Conservation (phyloP, 2,888 invertebrate species). For the Leptura quadrifasciata region DNA sequence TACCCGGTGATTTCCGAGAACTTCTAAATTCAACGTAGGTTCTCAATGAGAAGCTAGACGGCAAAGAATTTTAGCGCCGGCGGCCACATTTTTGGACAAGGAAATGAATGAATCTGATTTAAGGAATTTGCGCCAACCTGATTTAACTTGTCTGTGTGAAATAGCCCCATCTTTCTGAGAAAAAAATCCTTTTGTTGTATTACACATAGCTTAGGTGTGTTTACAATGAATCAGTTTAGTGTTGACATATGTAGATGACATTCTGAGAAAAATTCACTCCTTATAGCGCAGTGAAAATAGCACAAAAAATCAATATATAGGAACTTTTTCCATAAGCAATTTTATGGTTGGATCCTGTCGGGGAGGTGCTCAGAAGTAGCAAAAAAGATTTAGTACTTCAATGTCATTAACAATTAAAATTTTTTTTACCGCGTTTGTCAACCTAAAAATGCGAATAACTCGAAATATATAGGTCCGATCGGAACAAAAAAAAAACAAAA, state of each 20-base stretch:
- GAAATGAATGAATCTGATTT: constrained; percentile 53
- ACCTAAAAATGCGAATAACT: no score
- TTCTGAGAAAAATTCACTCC: no score
- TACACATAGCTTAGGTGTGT: constrained; percentile 14
- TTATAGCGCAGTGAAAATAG: no score
- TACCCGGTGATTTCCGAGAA: constrained; percentile 49
- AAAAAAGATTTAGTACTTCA: no score
- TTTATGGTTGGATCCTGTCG: no score
- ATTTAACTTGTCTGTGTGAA: constrained; percentile 33
- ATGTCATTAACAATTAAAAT: no score
- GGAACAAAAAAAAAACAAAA: no score
- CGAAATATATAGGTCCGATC: no score
- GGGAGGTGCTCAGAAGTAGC: no score
- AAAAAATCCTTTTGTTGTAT: constrained; percentile 8
- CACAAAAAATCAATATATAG: no score
- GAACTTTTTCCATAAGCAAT: no score
- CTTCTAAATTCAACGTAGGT: constrained; percentile 46
- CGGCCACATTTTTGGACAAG: constrained; percentile 56
- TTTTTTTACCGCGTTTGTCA: no score
- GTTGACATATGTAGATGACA: not conserved
- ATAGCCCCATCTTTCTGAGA: constrained; percentile 9
- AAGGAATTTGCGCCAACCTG: constrained; percentile 32
- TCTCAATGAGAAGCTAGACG: constrained; percentile 58
- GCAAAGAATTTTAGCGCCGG: constrained; percentile 63
- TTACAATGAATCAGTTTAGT: not conserved